Evolutionary conservation across 2,888 invertebrate species (phyloP), one percentile per base, ranked within the genome.

Genomic region (Metopia argyrocephala): DNA sequence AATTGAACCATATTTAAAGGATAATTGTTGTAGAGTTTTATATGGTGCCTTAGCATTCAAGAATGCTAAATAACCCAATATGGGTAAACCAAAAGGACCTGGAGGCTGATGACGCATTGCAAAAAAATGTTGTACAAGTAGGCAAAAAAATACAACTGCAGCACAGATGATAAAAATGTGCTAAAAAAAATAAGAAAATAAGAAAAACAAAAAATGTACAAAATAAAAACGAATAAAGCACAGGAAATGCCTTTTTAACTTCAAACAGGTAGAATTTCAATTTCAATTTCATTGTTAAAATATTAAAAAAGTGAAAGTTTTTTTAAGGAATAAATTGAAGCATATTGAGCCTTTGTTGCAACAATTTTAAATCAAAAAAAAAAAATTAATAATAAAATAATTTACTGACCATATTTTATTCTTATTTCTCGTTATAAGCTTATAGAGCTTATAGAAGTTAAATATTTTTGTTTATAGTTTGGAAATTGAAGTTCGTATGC

Each of bases 21-120:
- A 91, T 79, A 97, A 89, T 18, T 92, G 87, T 2, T 94, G 93
- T 28, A 97, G 90, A 0, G 94, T 94, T 70, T 93, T 88, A 86
- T 97, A 94, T 0, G 97, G 96, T n/a, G 93, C 91, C 50, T 90
- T 88, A 0, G 93, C 90, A 87, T 95, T 92, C 50, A 97, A 87
- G 89, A 94, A 95, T 1, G 95, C 94, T 76, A 97, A 90, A 86
- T 95, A 96, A 1, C 97, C 97, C 3, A 97, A 82, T 20, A 96
- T 86, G 0, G 97, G 97, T 46, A 96, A 82, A 1, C 95, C 94
- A 85, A 88, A 86, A 0, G 97, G 97, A 0, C 97, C 97, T 0
- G 96, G 96, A 0, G 96, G 89, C 2, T 83, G 38, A 7, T 84
- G 80, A 73, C 83, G 57, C 79, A 52, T 20, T n/a, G 45, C 52